Conservation (phyloP, 2,797 vertebrate genomes). For the Siniperca undulata region DNA sequence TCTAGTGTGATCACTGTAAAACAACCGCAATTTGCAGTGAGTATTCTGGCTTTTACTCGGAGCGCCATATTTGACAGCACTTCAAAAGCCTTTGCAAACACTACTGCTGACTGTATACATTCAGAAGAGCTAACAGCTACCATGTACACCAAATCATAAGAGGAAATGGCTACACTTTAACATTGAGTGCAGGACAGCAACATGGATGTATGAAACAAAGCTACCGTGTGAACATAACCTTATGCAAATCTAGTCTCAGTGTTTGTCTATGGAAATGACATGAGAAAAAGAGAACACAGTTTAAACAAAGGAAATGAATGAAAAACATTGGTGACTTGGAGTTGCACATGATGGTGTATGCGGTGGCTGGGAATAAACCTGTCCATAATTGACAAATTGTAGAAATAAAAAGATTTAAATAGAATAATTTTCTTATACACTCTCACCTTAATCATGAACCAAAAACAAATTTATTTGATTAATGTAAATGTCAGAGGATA, state of each 20-base stretch:
- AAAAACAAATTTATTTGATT: not conserved
- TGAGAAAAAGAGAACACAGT: not conserved
- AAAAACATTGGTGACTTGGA: not conserved
- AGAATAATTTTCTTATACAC: too few relatives aligned
- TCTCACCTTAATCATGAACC: not conserved
- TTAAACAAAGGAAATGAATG: not conserved
- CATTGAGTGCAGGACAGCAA: not conserved
- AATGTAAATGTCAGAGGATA: not conserved
- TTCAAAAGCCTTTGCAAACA: slow-evolving; percentile 5
- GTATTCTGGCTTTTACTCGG: slow-evolving; percentile 16
- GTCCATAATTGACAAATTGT: not conserved
- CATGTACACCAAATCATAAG: not conserved
- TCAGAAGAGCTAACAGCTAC: slow-evolving; percentile 13
- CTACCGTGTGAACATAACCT: not conserved
- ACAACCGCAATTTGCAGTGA: not conserved
- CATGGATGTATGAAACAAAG: not conserved
- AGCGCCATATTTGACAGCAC: not conserved
- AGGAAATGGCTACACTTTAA: not conserved
- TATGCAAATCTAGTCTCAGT: not conserved
- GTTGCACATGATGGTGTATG: not conserved
- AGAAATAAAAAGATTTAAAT: not conserved
- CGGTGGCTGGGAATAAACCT: not conserved
- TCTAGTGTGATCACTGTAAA: not conserved
- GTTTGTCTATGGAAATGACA: slow-evolving; percentile 3
- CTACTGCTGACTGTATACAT: not conserved